Evolutionary conservation across 2,888 invertebrate genomes (phyloP), one percentile per base, ranked within the genome.

Genomic region (Rhopalosiphum nymphaeae): DNA sequence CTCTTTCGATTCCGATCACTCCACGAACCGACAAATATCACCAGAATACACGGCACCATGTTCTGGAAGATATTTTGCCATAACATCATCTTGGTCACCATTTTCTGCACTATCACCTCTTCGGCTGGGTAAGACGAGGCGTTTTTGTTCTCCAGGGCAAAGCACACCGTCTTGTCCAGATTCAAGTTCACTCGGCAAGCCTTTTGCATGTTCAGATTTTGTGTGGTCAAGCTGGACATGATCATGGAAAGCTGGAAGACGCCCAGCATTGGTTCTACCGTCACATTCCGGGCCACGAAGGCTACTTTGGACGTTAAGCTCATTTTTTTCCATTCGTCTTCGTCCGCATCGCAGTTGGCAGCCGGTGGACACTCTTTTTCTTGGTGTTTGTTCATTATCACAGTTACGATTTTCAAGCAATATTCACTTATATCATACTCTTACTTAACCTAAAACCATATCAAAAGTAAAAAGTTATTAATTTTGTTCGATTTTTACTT

Each of bases 11-110:
- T 96, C 7, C 96, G 96, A 95, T 96, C 96, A 95, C 96, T 96
- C 96, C 96, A 96, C 0, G 98, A 97, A 1, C 98, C 98, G 29
- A 98, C 97, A 95, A 98, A 98, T 95, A 98, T 96, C 94, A 98
- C 97, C 94, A 98, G 96, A 57, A 97, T 96, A 91, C 98, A 98
- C 29, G 98, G 98, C 44, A 98, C 96, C 88, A 97, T 97, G 95
- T 98, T 98, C 96, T 98, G 98, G 78, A 98, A 96, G 91, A 98
- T 97, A 26, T 98, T 98, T 96, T 98, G 98, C 98, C 98, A 98
- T 42, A 98, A 97, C 94, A 98, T 97, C 96, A 98, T 98, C 11
- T 97, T 97, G 0, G 98, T 98, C 3, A 98, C 98, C 95, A 98
- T 96, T 94, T 97, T 97, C 96, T 98, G 98, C 0, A 98, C 97